Evolutionary conservation across 2,113 vertebrate genomes (phyloP).

Genomic region (Mastomys natalensis): DNA sequence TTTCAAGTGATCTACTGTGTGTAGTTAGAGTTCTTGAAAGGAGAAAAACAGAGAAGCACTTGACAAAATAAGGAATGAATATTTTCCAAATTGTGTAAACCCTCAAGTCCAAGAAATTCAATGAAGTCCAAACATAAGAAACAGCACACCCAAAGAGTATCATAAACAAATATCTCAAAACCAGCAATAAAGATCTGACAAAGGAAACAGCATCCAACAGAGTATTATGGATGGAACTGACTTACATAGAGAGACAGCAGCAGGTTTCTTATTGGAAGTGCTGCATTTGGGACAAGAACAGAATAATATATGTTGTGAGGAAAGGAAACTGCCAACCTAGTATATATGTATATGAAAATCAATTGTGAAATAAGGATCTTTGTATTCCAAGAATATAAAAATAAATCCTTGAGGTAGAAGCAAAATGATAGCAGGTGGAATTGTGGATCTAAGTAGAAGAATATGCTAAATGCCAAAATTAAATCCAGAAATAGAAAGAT

Average conservation of each 20-base stretch:
- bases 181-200: neutral
- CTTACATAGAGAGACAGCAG: neutral
- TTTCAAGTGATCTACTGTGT: neutral
- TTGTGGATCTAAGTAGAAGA: slow-evolving; percentile 9
- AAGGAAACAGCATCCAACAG: neutral
- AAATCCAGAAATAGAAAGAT: neutral
- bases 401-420: neutral
- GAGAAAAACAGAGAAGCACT: neutral
- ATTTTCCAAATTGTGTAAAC: neutral
- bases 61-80: neutral
- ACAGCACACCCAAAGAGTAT: neutral
- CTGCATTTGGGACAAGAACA: neutral
- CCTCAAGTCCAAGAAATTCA: neutral
- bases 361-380: neutral
- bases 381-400: neutral
- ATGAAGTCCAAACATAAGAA: neutral
- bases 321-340: neutral
- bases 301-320: neutral
- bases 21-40: neutral
- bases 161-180: slow-evolving; percentile 6
- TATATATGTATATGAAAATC: neutral
- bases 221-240: neutral
- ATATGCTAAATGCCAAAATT: neutral
- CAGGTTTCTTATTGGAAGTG: neutral
- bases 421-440: neutral